Percentiles rank a stretch among this genome's conserved stretches.
Conservation (phyloP, 2,797 vertebrate genomes). For the Hippocampus kuda region DNA sequence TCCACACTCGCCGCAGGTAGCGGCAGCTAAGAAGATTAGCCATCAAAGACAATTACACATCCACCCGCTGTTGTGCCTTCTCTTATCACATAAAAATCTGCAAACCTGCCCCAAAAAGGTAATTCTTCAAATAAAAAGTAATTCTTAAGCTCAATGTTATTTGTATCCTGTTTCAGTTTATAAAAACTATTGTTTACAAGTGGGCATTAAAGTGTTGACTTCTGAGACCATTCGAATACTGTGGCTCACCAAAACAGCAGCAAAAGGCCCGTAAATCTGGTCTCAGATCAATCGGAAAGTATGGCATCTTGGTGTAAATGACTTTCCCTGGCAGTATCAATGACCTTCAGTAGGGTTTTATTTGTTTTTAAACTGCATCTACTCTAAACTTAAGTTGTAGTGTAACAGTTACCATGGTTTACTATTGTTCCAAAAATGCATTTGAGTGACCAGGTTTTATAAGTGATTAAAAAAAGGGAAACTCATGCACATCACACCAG, state of each 20-base stretch:
- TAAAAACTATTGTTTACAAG: neutral
- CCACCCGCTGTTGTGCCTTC: neutral
- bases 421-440: neutral
- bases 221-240: neutral
- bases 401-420: neutral
- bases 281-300: neutral
- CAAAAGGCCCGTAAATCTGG: neutral
- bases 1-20: neutral
- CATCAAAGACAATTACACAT: neutral
- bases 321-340: neutral
- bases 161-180: neutral
- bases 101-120: too few species aligned
- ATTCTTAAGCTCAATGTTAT: neutral
- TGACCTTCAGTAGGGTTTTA: too few species aligned
- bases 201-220: neutral
- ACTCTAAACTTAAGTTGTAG: neutral
- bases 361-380: neutral
- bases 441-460: neutral
- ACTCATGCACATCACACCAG: neutral
- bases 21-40: constrained; percentile 3
- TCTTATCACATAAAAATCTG: too few species aligned
- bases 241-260: neutral
- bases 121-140: neutral
- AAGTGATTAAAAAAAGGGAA: neutral
- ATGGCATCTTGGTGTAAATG: neutral